Evolutionary conservation across 2,797 vertebrate genomes (phyloP).

Genomic region (Oryzias sinensis): DNA sequence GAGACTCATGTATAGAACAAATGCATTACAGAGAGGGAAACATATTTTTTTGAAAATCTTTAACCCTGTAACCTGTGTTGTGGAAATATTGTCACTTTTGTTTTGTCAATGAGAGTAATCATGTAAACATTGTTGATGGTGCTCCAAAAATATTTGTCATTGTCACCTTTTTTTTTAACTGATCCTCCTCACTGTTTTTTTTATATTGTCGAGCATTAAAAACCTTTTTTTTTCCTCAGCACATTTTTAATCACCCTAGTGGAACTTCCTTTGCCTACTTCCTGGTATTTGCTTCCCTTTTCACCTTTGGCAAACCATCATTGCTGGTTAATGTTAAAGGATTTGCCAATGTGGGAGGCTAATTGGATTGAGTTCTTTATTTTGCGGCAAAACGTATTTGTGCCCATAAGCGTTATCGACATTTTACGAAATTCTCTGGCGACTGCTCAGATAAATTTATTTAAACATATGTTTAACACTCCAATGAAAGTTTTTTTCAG

Average conservation of each 20-base stretch:
- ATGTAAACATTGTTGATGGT: constrained; percentile 1
- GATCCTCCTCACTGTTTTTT: neutral
- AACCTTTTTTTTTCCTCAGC: neutral
- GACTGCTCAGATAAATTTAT: neutral
- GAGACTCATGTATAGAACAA: neutral
- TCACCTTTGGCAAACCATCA: neutral
- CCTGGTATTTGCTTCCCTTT: too few species aligned
- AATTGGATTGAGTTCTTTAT: neutral
- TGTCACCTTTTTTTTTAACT: neutral
- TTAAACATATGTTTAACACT: neutral
- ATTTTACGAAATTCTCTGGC: neutral
- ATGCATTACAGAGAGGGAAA: neutral
- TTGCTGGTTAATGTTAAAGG: neutral
- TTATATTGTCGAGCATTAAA: neutral
- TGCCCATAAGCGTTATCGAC: neutral
- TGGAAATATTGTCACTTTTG: neutral
- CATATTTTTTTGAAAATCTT: neutral
- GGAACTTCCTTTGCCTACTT: neutral
- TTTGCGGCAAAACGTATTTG: neutral
- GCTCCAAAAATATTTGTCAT: neutral
- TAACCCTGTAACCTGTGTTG: neutral
- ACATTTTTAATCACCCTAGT: neutral
- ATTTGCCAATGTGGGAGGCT: neutral
- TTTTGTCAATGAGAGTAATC: neutral
- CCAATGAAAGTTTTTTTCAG: neutral